A percentile compares a stretch with the other conserved stretches of the same genome.
Conservation (phyloP, 2,888 invertebrate species). For the Sesia bembeciformis region DNA sequence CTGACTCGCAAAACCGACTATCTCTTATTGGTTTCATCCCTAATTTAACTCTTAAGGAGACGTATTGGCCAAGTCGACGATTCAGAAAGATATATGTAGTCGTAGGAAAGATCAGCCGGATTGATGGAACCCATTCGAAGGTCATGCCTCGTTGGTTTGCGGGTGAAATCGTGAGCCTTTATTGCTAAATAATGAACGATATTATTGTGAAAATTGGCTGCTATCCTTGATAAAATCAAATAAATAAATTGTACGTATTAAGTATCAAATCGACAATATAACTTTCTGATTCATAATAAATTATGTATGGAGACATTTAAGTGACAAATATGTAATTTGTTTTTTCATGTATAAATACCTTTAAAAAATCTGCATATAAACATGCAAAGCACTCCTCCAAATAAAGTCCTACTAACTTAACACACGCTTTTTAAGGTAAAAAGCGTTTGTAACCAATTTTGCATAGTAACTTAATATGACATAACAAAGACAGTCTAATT, state of each 20-base stretch:
- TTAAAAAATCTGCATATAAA: background rate
- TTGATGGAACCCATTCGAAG: constrained; percentile 49
- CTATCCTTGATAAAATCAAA: too few relatives aligned
- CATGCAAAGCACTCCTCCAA: background rate
- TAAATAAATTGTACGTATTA: too few relatives aligned
- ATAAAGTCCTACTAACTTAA: constrained; percentile 1
- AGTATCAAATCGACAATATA: too few relatives aligned
- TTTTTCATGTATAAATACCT: background rate
- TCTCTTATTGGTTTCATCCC: constrained; percentile 54
- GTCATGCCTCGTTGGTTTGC: constrained; percentile 42
- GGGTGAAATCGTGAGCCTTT: constrained; percentile 30
- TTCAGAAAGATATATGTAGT: constrained; percentile 55
- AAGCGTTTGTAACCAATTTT: constrained; percentile 50
- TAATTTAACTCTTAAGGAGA: constrained; percentile 64
- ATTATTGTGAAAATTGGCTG: too few relatives aligned
- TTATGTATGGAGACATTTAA: too few relatives aligned
- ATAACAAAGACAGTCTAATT: constrained; percentile 47
- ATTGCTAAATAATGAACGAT: constrained; percentile 17
- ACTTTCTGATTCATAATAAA: too few relatives aligned
- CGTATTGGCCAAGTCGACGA: constrained; percentile 46
- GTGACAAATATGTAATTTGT: background rate
- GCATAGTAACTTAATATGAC: constrained; percentile 62
- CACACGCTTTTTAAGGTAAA: constrained; percentile 39
- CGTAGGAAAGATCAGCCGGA: constrained; percentile 39
- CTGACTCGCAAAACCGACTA: constrained; percentile 36